Evolutionary conservation across 2,113 vertebrate species (phyloP), one percentile per base, ranked within the genome.

Genomic region (Ceratotherium simum): DNA sequence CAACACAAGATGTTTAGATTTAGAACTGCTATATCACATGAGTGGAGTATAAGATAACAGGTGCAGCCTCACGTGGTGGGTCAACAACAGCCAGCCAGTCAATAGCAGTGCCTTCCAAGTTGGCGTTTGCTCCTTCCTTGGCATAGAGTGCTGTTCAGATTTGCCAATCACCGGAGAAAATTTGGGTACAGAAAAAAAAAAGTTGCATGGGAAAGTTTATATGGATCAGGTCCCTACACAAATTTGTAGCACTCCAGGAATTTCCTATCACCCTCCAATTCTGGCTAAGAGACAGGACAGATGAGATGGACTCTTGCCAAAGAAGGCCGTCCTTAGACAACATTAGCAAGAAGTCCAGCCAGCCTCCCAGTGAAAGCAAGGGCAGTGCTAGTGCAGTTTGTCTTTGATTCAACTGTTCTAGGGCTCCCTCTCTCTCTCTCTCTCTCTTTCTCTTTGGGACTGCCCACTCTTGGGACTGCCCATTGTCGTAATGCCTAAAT

Each of bases 11-110:
- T 48, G 27, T 10, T 79, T 65, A 42, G 3, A 88, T 58, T 48
- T 87, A 16, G 20, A 78, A 46, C 36, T 51, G 11, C 60, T 56
- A 3, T 7, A 33, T 58, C 20, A 69, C 10, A 13, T 72, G 36
- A 83, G 25, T 16, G 16, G 42, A 6, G 17, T 23, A 17, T 2
- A 21, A 62, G 20, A 18, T 27, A 58, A 14, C 17, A 16, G 69
- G 8, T 31, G 9, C 6, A 31, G 4, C 13, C 21, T 4, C 29
- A 0, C 39, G 3, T 29, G 42, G 4, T 25, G 8, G 17, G 14
- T 81, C 69, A 78, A 8, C 18, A 87, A 46, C 29, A 94, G 46
- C 39, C n/a, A 65, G 31, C 10, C 20, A 84, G n/a, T 13, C 14
- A 31, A 64, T 0, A 64, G 17, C 60, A 21, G 25, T 27, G n/a